Evolutionary conservation across 1,140 invertebrate genomes (phyloP).

Genomic region (Cherax quadricarinatus): DNA sequence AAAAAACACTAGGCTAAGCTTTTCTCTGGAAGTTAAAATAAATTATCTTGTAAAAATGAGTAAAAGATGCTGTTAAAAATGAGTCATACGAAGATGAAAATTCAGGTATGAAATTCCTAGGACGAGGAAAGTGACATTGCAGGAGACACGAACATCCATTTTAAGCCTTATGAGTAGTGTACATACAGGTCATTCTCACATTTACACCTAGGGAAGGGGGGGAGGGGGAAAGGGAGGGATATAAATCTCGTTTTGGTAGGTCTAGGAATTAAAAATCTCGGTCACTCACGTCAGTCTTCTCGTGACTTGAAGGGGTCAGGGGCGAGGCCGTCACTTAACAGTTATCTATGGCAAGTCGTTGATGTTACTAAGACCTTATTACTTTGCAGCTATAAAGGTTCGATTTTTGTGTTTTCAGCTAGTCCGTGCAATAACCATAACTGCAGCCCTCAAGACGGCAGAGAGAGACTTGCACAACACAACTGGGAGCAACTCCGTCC

Average conservation of each 20-base stretch:
- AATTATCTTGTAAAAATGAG: background rate
- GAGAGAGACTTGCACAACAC: background rate
- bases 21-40: background rate
- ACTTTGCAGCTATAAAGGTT: background rate
- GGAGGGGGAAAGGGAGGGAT: background rate
- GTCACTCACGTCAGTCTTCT: background rate
- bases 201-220: background rate
- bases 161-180: conserved; percentile 25
- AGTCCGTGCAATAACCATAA: background rate
- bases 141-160: conserved; percentile 37
- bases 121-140: conserved; percentile 22
- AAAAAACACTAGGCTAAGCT: too few relatives aligned
- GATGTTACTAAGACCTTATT: background rate
- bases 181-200: conserved; percentile 25
- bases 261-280: background rate
- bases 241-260: background rate
- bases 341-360: background rate
- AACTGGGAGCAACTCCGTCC: background rate
- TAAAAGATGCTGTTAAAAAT: background rate
- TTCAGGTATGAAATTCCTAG: conserved; percentile 15
- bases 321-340: too few relatives aligned
- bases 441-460: background rate
- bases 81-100: background rate
- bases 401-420: background rate
- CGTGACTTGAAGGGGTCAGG: too few relatives aligned